phyloP scores from a whole-genome alignment of 2,888 invertebrate species.

The Lomographa bimaculata region DNA sequence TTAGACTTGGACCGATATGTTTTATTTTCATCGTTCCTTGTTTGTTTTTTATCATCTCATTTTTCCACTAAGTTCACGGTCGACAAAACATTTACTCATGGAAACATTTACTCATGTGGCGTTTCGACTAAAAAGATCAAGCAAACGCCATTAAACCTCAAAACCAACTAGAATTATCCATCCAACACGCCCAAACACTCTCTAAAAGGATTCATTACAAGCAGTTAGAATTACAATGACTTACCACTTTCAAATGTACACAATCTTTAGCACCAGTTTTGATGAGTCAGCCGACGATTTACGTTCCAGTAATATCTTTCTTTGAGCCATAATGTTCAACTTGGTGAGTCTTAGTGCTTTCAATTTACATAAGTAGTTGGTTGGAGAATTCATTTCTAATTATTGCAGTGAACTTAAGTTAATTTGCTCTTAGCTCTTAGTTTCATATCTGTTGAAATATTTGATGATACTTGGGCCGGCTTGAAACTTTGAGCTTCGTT shows the following conservation, averaged over 20 bases:
- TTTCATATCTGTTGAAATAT: conserved; percentile 7
- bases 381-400: conserved; percentile 7
- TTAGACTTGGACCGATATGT: no score
- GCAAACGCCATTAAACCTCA: no score
- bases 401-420: conserved; percentile 6
- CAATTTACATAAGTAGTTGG: conserved; percentile 15
- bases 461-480: no score
- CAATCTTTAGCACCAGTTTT: conserved; percentile 6
- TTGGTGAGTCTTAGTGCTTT: conserved; percentile 5
- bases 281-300: conserved; percentile 7
- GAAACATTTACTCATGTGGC: no score
- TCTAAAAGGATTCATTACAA: neutral
- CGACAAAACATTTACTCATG: no score
- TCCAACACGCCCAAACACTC: no score
- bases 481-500: no score
- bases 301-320: conserved; percentile 1
- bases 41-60: no score
- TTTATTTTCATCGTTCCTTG: no score
- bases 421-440: conserved; percentile 3
- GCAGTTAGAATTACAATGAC: conserved; percentile 1
- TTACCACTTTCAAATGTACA: conserved; percentile 8
- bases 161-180: no score
- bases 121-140: no score
- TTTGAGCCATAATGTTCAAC: conserved; percentile 2
- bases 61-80: no score